phyloP scores from a whole-genome alignment of 1,140 invertebrate species.

The Micrasema longulum region DNA sequence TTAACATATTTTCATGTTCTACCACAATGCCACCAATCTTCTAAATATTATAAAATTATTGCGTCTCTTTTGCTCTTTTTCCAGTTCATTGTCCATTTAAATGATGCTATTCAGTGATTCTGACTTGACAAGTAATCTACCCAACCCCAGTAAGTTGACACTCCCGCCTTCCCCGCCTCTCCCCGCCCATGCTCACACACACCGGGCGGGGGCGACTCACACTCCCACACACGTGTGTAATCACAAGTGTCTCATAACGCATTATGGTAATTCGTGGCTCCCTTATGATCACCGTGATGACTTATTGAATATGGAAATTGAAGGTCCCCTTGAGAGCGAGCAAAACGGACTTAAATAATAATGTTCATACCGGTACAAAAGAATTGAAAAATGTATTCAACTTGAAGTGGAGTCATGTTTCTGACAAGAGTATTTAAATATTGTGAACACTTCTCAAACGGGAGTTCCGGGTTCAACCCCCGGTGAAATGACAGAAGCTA shows the following conservation, averaged over 20 bases:
- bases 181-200: not conserved
- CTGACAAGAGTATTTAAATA: not conserved
- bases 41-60: no score
- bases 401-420: not conserved
- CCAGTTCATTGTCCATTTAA: no score
- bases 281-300: conserved; percentile 22
- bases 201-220: conserved; percentile 15
- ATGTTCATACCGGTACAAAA: not conserved
- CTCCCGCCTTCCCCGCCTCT: not conserved
- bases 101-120: no score
- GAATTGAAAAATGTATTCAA: conserved; percentile 1
- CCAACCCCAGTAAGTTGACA: not conserved
- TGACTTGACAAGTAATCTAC: no score
- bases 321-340: not conserved
- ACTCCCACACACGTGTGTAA: not conserved
- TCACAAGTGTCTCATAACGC: no score
- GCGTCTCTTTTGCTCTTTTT: no score
- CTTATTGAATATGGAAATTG: conserved; percentile 29
- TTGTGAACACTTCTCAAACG: no score
- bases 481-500: no score
- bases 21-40: no score
- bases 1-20: no score
- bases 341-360: not conserved
- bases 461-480: no score
- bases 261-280: conserved; percentile 20